phyloP scores from a whole-genome alignment of 1,140 invertebrate genomes.

The Episyrphus balteatus region DNA sequence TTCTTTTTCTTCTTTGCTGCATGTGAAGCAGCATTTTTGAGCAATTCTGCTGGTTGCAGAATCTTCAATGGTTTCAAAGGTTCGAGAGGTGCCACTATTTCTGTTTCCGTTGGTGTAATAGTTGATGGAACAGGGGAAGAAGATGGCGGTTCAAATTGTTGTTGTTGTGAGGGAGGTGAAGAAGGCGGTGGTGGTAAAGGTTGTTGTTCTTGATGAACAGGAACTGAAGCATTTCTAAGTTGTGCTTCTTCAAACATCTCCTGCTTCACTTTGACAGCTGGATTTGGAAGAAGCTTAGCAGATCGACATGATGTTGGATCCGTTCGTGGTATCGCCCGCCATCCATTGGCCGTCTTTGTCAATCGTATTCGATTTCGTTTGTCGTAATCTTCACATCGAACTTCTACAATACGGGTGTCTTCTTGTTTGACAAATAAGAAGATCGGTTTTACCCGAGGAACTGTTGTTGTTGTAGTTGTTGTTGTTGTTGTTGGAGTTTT shows the following conservation, averaged over 20 bases:
- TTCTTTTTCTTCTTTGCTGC: background rate
- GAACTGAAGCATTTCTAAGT: too few relatives aligned
- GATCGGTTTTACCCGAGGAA: slow-evolving; percentile 59
- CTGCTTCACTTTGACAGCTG: slow-evolving; percentile 26
- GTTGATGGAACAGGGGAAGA: slow-evolving; percentile 1
- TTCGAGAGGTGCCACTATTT: slow-evolving; percentile 14
- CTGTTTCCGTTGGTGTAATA: slow-evolving; percentile 22
- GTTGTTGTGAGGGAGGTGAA: too few relatives aligned
- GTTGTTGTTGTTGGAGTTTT: slow-evolving; percentile 3
- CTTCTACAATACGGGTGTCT: slow-evolving; percentile 65
- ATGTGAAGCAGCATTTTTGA: too few relatives aligned
- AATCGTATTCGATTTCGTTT: slow-evolving; percentile 67
- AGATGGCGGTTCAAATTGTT: too few relatives aligned
- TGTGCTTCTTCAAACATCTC: slow-evolving; percentile 14
- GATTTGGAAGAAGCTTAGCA: slow-evolving; percentile 29
- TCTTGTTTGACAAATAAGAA: slow-evolving; percentile 70
- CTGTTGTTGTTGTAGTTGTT: background rate
- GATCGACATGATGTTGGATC: slow-evolving; percentile 39
- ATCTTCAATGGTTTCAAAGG: background rate
- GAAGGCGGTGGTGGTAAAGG: too few relatives aligned
- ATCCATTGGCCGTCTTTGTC: slow-evolving; percentile 65
- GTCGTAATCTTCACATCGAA: slow-evolving; percentile 75
- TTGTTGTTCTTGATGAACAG: too few relatives aligned
- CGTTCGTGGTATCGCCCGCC: slow-evolving; percentile 68
- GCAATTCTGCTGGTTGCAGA: background rate